Percentiles rank a stretch among this genome's conserved stretches.
These are phyloP conservation scores for Baccha elongata DNA, from an alignment of 2,888 invertebrate species.

Conservation along the genomic window DNA sequence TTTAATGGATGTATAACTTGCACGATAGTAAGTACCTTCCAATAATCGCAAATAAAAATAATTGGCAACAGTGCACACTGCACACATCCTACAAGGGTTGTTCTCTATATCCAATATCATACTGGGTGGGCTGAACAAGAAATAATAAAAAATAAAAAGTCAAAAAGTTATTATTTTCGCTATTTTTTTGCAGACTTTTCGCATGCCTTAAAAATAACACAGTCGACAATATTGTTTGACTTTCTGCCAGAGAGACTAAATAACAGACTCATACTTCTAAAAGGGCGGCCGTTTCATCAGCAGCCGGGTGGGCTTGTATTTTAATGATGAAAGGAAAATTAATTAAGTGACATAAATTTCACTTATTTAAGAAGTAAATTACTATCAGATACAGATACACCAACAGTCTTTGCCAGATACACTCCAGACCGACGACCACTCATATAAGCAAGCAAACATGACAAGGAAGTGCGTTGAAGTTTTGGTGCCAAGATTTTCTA, in stretches of 20 bases:
- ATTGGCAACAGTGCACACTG: slow-evolving; percentile 23
- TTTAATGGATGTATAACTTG: too few relatives aligned
- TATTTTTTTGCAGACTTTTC: not conserved
- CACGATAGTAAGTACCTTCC: too few relatives aligned
- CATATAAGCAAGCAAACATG: not conserved
- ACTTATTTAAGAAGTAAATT: slow-evolving; percentile 72
- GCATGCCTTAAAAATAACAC: slow-evolving; percentile 10
- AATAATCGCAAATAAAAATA: too few relatives aligned
- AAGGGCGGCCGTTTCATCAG: not conserved
- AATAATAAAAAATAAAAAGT: slow-evolving; percentile 6
- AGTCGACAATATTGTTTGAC: slow-evolving; percentile 58
- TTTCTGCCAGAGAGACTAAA: slow-evolving; percentile 44
- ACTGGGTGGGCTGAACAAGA: slow-evolving; percentile 12
- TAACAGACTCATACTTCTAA: not conserved
- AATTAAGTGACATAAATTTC: slow-evolving; percentile 74
- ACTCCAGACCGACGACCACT: slow-evolving; percentile 8
- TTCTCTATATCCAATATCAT: slow-evolving; percentile 4
- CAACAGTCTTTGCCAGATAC: slow-evolving; percentile 45
- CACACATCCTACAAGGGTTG: slow-evolving; percentile 28
- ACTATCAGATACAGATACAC: slow-evolving; percentile 68
- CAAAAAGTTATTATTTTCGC: slow-evolving; percentile 41
- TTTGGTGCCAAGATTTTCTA: slow-evolving; percentile 54
- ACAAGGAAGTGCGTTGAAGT: slow-evolving; percentile 8
- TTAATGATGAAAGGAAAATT: slow-evolving; percentile 59
- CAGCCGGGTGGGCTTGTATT: slow-evolving; percentile 23